These are phyloP conservation scores for Anthophora plumipes DNA, from an alignment of 2,888 invertebrate species.

Conservation along the genomic window DNA sequence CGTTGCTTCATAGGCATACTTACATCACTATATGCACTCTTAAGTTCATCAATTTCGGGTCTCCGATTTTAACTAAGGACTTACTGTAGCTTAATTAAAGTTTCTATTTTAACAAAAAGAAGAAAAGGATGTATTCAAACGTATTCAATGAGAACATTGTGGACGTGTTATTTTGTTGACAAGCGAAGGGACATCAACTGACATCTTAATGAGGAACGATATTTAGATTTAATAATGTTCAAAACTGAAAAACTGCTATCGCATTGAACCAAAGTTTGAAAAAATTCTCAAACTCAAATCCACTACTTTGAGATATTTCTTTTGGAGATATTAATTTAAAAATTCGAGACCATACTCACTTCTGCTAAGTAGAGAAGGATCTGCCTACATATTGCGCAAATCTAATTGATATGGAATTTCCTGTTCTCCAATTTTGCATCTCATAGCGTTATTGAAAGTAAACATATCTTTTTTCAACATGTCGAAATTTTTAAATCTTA, in stretches of 20 bases:
- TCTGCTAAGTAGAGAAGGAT: neutral
- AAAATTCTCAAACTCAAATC: conserved; percentile 5
- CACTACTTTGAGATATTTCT: neutral
- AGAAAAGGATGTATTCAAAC: too few species aligned
- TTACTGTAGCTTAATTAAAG: too few species aligned
- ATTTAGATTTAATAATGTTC: neutral
- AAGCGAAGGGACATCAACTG: conserved; percentile 2
- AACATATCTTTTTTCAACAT: neutral
- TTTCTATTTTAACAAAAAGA: too few species aligned
- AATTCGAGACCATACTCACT: neutral
- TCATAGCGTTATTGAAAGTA: neutral
- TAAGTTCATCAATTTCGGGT: too few species aligned
- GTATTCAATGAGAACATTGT: neutral
- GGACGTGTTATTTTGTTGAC: neutral
- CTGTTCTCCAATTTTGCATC: neutral
- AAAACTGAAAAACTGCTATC: neutral
- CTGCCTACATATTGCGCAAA: neutral
- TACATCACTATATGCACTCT: too few species aligned
- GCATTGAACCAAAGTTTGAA: neutral
- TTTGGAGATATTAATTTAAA: neutral
- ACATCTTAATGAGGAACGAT: neutral
- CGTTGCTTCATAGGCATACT: too few species aligned
- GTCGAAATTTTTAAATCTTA: neutral
- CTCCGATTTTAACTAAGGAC: too few species aligned
- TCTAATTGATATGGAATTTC: neutral